Base-by-base conservation (phyloP, 1,140 invertebrate genomes). In the Hydropsyche tenuis region DNA sequence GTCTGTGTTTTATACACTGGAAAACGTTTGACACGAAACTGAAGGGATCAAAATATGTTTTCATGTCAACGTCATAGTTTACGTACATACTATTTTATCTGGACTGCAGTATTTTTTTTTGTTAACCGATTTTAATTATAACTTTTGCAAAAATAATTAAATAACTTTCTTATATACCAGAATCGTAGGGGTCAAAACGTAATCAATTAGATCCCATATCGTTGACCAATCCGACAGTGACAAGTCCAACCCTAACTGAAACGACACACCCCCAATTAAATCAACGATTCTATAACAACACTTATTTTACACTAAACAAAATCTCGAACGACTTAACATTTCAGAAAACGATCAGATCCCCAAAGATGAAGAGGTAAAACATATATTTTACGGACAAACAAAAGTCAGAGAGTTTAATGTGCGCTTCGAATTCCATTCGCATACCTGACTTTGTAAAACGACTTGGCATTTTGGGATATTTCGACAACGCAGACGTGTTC, bases 391-490 rank as follows among this genome's bases (percentile, higher is more conserved):
- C 37, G 23, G 22, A 70, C 51, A 71, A 71, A 71, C 51, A 71
- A 71, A 71, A 71, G 66, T 69, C 66, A 48, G 62, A 73, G 60
- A 22, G 30, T 37, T 73, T 73, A 65, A 73, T 73, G 71, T 66
- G 71, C 62, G 62, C 23, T 73, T 65, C 62, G 62, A 51, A 73
- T 73, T 37, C 71, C 71, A 64, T 73, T 73, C 71, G 62, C 71
- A 73, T 73, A 43, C 63, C 48, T 51, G 30, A 16, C 45, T 48
- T 23, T 22, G 20, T 4, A 53, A 62, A 22, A 16, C 53, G 23
- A 12, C 37, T 7, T 69, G 66, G 70, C 42, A 64, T 72, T 63
- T 72, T 45, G n/a, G 48, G 23, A n/a, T n/a, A n/a, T n/a, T n/a
- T n/a, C n/a, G 30, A 65, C 37, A 42, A 37, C 51, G 2, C 66